phyloP scores from a whole-genome alignment of 2,888 invertebrate genomes.

The Agriopis leucophaearia region DNA sequence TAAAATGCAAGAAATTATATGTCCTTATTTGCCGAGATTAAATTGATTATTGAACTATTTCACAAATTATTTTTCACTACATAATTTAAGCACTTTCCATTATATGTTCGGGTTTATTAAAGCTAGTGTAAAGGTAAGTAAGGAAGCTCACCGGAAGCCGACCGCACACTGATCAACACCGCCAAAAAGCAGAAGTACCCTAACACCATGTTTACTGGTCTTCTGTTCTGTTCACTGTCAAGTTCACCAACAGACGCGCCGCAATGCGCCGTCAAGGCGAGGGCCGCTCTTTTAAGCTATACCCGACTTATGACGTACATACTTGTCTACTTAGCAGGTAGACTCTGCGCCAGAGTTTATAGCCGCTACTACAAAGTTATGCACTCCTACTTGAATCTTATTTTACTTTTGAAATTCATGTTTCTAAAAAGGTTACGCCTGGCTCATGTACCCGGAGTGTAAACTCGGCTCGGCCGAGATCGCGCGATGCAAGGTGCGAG shows the following conservation, averaged over 20 bases:
- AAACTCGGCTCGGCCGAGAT: too few relatives aligned
- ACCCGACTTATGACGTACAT: conserved; percentile 25
- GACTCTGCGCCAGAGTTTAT: not conserved
- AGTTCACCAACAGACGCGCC: conserved; percentile 2
- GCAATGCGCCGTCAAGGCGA: conserved; percentile 35
- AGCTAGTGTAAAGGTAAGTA: not conserved
- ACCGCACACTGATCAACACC: conserved; percentile 57
- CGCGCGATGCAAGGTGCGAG: too few relatives aligned
- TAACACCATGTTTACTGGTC: conserved; percentile 52
- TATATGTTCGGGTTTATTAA: not conserved
- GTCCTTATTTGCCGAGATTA: too few relatives aligned
- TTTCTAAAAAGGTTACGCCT: not conserved
- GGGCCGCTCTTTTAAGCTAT: conserved; percentile 34
- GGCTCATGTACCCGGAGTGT: not conserved
- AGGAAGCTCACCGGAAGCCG: conserved; percentile 61
- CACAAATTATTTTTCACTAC: too few relatives aligned
- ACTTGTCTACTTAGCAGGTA: conserved; percentile 7
- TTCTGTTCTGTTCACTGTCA: conserved; percentile 23
- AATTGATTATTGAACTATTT: too few relatives aligned
- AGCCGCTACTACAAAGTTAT: not conserved
- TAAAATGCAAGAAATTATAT: too few relatives aligned
- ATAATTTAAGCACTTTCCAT: too few relatives aligned
- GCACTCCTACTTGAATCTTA: not conserved
- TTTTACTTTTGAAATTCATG: not conserved
- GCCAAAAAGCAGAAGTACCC: conserved; percentile 62